phyloP scores from a whole-genome alignment of 2,888 invertebrate species.

The Plagiodera versicolora region DNA sequence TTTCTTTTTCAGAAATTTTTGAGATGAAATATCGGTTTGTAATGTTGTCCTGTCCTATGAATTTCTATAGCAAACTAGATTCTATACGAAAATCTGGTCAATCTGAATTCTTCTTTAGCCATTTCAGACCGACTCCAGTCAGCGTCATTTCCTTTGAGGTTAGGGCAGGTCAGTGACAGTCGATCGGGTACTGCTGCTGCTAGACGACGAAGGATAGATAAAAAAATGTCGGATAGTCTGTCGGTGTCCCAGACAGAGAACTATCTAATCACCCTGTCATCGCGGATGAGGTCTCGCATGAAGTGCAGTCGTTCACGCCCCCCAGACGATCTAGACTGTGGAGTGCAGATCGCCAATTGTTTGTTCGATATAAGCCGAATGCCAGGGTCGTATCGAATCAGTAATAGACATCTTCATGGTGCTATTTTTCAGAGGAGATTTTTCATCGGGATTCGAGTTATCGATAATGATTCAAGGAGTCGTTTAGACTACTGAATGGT shows the following conservation, averaged over 20 bases:
- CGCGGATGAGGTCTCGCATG: constrained; percentile 11
- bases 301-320: constrained; percentile 17
- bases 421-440: no score
- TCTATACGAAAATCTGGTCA: no score
- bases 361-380: constrained; percentile 14
- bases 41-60: no score
- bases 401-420: no score
- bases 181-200: constrained; percentile 15
- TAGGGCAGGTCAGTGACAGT: constrained; percentile 42
- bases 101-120: neutral
- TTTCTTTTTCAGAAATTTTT: no score
- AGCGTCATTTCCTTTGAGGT: constrained; percentile 38
- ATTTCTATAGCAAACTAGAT: no score
- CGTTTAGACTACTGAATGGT: no score
- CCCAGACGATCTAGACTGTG: constrained; percentile 14
- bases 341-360: constrained; percentile 18
- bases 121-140: constrained; percentile 16
- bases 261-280: constrained; percentile 27
- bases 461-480: no score
- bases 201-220: constrained; percentile 8
- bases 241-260: constrained; percentile 16
- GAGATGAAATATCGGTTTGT: no score
- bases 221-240: constrained; percentile 14
- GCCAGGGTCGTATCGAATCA: no score
- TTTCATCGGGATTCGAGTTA: no score